These are phyloP conservation scores for Anoplopoma fimbria DNA, from an alignment of 2,113 vertebrate species.

Conservation along the genomic window DNA sequence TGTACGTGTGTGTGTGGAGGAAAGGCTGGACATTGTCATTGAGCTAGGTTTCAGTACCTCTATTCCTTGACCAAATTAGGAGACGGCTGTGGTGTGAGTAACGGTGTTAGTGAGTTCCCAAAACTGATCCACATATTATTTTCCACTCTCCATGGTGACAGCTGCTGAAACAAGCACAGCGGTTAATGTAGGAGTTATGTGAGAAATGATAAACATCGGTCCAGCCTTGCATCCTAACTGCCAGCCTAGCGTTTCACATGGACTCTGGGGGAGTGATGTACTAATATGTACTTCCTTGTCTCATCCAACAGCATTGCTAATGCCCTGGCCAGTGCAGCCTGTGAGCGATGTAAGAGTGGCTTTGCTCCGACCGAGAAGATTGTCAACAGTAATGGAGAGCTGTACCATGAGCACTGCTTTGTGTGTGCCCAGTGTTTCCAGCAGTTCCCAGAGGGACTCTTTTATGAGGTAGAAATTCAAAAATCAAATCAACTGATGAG, in stretches of 20 bases:
- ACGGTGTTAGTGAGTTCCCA: slow-evolving; percentile 32
- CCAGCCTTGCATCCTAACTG: slow-evolving; percentile 14
- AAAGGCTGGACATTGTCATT: not conserved
- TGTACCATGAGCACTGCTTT: slow-evolving; percentile 97
- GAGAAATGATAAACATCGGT: slow-evolving; percentile 49
- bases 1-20: not conserved
- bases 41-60: not conserved
- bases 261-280: not conserved
- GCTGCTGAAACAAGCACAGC: slow-evolving; percentile 33
- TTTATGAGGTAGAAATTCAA: slow-evolving; percentile 90
- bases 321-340: slow-evolving; percentile 93
- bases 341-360: slow-evolving; percentile 93
- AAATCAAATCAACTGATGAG: not conserved
- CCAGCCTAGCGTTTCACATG: slow-evolving; percentile 12
- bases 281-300: slow-evolving; percentile 39
- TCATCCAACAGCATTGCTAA: slow-evolving; percentile 94
- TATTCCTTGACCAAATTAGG: slow-evolving; percentile 63
- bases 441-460: slow-evolving; percentile 98
- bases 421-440: slow-evolving; percentile 98
- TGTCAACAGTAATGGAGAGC: slow-evolving; percentile 96
- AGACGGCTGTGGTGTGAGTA: slow-evolving; percentile 32
- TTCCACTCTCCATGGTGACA: slow-evolving; percentile 44
- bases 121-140: slow-evolving; percentile 33
- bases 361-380: slow-evolving; percentile 95
- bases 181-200: slow-evolving; percentile 30